Percentiles rank a stretch among this genome's conserved stretches.
Evolutionary conservation across 2,888 invertebrate genomes (phyloP).

Genomic region (Unio pictorum): DNA sequence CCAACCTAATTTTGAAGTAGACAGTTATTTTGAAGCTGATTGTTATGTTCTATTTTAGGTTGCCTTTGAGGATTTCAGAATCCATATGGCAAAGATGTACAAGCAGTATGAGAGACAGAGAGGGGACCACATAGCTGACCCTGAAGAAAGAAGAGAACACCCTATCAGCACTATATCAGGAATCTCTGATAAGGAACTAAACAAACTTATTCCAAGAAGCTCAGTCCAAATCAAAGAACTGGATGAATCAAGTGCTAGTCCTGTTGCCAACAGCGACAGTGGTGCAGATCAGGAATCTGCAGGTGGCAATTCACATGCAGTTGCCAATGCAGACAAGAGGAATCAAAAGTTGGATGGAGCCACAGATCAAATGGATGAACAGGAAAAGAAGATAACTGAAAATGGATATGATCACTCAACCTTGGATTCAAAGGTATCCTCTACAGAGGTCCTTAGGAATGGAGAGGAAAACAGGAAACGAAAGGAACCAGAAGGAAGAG

Average conservation of each 20-base stretch:
- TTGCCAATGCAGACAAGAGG: constrained; percentile 1
- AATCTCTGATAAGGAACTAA: constrained; percentile 44
- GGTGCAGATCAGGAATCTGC: constrained; percentile 9
- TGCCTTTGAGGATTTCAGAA: constrained; percentile 97
- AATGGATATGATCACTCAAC: too few species aligned
- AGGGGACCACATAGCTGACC: constrained; percentile 95
- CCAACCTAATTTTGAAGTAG: background rate
- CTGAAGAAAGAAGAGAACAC: constrained; percentile 90
- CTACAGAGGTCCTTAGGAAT: constrained; percentile 5
- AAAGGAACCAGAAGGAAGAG: constrained; percentile 8
- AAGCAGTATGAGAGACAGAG: constrained; percentile 87
- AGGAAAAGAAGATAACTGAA: too few species aligned
- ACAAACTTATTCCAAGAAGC: constrained; percentile 51
- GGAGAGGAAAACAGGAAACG: constrained; percentile 1
- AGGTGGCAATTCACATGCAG: background rate
- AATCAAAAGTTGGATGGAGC: too few species aligned
- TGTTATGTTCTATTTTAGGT: constrained; percentile 77
- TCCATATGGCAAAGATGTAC: constrained; percentile 95
- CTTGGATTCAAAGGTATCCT: background rate
- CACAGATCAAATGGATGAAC: too few species aligned
- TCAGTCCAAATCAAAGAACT: constrained; percentile 63
- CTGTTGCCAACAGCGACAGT: constrained; percentile 1
- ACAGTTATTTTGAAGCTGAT: background rate
- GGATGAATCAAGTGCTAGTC: constrained; percentile 20
- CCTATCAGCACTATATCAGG: constrained; percentile 98